Base-by-base conservation (phyloP, 2,113 vertebrate species). In the Ciconia boyciana region DNA sequence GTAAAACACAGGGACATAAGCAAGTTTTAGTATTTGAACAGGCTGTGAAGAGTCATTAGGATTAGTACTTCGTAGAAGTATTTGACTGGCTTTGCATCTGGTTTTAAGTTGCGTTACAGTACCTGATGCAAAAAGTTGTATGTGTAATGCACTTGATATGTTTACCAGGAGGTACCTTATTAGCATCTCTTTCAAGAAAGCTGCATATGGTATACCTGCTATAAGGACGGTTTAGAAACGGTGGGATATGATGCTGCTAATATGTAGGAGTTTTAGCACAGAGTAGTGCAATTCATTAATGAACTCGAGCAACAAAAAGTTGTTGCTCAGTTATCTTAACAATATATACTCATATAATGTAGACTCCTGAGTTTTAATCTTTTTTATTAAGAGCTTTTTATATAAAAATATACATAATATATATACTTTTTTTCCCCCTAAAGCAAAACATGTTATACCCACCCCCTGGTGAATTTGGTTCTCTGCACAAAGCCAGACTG, bases 381-480 rank as follows among this genome's bases (percentile, higher is more conserved):
- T 95, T 95, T 93, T 94, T 95, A 96, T 96, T 94, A 93, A 97
- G 97, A 96, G 95, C 75, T 95, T 95, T 96, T 95, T 94, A 92
- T 94, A 96, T 95, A 74, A 94, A 74, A 77, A 91, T 54, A 81
- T 29, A 55, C 21, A 32, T 96, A 95, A 96, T 96, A 97, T 96
- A 94, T 96, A 72, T 77, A 69, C 44, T n/a, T 72, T 6, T 52
- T 20, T 4, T 6, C 13, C 52, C 32, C 48, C 48, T 18, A n/a
- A 58, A 85, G 70, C 31, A 44, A 54, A 70, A 21, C 1, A 1
- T 31, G 18, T 49, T 92, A 3, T 9, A 0, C 18, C 52, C 9
- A 22, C 65, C 44, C 64, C 4, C 0, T 25, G 52, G 28, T 10
- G 55, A 9, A 16, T 9, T n/a, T 1, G 15, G 46, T 61, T 87